Evolutionary conservation across 2,888 invertebrate genomes (phyloP).

Genomic region (Troides aeacus): DNA sequence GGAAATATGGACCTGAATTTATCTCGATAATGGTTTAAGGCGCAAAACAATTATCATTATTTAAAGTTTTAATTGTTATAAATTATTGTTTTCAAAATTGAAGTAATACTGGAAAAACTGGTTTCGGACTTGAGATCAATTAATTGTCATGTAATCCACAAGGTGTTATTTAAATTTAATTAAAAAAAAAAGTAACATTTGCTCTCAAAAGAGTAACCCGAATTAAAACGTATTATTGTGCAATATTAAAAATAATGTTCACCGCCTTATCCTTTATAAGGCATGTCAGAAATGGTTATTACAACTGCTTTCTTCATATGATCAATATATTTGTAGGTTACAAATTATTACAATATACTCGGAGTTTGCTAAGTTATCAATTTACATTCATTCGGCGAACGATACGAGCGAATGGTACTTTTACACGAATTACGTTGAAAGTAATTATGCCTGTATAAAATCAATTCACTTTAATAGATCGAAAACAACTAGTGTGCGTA

Average conservation of each 20-base stretch:
- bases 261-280: not conserved
- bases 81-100: slow-evolving; percentile 5
- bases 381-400: not conserved
- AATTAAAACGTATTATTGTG: not conserved
- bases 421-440: not conserved
- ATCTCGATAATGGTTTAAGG: slow-evolving; percentile 7
- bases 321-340: not conserved
- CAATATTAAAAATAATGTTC: not conserved
- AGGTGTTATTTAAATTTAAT: not conserved
- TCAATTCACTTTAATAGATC: slow-evolving; percentile 14
- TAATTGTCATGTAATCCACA: slow-evolving; percentile 11
- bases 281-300: not conserved
- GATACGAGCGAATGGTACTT: not conserved
- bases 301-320: not conserved
- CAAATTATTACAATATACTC: not conserved
- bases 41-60: slow-evolving; percentile 9
- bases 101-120: slow-evolving; percentile 14
- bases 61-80: slow-evolving; percentile 11
- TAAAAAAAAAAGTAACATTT: not conserved
- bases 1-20: not conserved
- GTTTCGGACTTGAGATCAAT: not conserved
- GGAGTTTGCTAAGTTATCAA: not conserved
- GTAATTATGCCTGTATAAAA: not conserved
- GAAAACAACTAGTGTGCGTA: slow-evolving; percentile 24
- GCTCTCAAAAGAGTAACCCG: not conserved